Conservation (phyloP, 2,888 invertebrate genomes). For the Cosmorhoe ocellata region DNA sequence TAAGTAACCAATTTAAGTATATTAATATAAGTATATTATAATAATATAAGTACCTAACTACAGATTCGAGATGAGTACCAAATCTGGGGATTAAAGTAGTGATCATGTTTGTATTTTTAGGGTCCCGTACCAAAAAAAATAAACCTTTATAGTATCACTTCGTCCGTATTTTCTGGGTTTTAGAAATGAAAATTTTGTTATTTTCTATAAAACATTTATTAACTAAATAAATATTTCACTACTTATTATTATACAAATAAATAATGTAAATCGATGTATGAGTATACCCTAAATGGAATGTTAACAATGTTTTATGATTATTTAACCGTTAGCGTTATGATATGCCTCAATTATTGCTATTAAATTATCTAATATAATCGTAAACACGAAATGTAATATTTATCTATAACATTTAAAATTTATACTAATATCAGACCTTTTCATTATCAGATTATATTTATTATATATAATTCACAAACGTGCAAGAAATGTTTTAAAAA, state of each 20-base stretch:
- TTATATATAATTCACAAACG: constrained; percentile 4
- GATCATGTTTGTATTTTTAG: too few species aligned
- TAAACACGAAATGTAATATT: constrained; percentile 10
- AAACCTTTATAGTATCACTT: too few species aligned
- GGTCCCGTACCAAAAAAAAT: too few species aligned
- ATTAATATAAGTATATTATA: too few species aligned
- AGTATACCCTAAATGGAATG: constrained; percentile 30
- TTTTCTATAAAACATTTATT: constrained; percentile 33
- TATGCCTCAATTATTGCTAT: constrained; percentile 30
- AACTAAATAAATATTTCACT: constrained; percentile 55
- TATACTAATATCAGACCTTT: constrained; percentile 11
- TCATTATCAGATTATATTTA: background rate
- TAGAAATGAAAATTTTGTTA: background rate
- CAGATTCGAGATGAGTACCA: too few species aligned
- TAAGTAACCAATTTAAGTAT: too few species aligned
- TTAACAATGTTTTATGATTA: constrained; percentile 26
- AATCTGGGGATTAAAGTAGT: too few species aligned
- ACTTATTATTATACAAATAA: constrained; percentile 47
- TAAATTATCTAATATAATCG: background rate
- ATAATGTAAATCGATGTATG: constrained; percentile 45
- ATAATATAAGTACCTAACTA: too few species aligned
- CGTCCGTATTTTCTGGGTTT: background rate
- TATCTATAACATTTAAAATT: constrained; percentile 5
- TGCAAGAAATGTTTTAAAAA: constrained; percentile 17
- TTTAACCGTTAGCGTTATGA: constrained; percentile 23